Evolutionary conservation across 2,797 vertebrate genomes (phyloP).

Genomic region (Hyperoplus lanceolatus): DNA sequence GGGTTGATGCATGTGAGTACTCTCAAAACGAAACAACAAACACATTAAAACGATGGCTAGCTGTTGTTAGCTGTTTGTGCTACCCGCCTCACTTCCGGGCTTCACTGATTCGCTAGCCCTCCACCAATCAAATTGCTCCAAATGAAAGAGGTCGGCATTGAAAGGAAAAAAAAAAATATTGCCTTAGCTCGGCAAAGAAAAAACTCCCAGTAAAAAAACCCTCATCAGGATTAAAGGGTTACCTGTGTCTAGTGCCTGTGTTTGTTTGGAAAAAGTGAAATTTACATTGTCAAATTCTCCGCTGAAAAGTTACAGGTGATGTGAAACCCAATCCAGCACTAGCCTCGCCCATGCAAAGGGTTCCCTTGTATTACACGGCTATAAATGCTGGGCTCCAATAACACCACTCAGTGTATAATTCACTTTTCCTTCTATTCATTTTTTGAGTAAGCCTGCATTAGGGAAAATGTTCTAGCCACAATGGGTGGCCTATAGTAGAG

Average conservation of each 20-base stretch:
- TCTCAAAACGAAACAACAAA: too few relatives aligned
- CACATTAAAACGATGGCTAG: too few relatives aligned
- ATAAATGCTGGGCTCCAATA: slow-evolving; percentile 5
- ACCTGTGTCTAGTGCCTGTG: not conserved
- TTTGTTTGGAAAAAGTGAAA: slow-evolving; percentile 1
- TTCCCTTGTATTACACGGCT: slow-evolving; percentile 13
- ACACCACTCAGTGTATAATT: not conserved
- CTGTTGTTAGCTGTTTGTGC: too few relatives aligned
- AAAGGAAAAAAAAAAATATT: too few relatives aligned
- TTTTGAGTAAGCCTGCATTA: slow-evolving; percentile 2
- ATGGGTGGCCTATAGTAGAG: not conserved
- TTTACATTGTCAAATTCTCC: slow-evolving; percentile 1
- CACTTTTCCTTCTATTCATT: slow-evolving; percentile 18
- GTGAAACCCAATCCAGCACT: slow-evolving; percentile 1
- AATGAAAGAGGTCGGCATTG: too few relatives aligned
- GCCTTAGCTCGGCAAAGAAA: too few relatives aligned
- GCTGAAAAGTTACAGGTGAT: not conserved
- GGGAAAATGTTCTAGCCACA: slow-evolving; percentile 11
- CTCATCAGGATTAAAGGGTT: too few relatives aligned
- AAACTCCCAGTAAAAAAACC: too few relatives aligned
- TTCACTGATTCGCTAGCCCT: too few relatives aligned
- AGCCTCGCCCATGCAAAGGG: not conserved
- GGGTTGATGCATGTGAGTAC: too few relatives aligned
- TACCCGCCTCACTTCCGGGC: too few relatives aligned
- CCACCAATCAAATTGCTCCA: too few relatives aligned